A percentile compares a stretch with the other conserved stretches of the same genome.
These are phyloP conservation scores for Ranitomeya imitator DNA, from an alignment of 2,113 vertebrate genomes.

Conservation along the genomic window DNA sequence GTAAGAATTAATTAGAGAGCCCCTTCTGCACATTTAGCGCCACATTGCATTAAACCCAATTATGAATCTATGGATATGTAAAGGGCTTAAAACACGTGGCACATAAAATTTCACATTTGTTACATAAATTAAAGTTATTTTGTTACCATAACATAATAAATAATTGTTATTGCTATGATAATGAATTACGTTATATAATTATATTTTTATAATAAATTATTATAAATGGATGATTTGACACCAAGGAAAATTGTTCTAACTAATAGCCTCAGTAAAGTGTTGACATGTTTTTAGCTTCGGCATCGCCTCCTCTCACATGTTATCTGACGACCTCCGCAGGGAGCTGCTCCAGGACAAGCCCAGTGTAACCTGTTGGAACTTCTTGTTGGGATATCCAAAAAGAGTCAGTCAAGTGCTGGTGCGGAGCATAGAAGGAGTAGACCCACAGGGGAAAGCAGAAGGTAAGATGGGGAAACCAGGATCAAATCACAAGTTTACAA, in stretches of 20 bases:
- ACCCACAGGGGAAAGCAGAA: constrained; percentile 76
- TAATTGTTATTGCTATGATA: too few species aligned
- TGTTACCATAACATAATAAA: too few species aligned
- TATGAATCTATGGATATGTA: too few species aligned
- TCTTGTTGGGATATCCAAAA: constrained; percentile 83
- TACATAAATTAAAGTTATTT: too few species aligned
- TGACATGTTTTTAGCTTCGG: neutral
- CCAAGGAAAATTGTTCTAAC: too few species aligned
- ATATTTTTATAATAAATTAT: too few species aligned
- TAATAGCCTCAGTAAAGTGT: neutral
- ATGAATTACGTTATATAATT: too few species aligned
- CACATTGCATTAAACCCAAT: neutral
- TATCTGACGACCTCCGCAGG: constrained; percentile 69
- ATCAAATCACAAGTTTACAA: too few species aligned
- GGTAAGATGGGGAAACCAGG: constrained; percentile 68
- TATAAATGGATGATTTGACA: too few species aligned
- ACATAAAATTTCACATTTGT: neutral
- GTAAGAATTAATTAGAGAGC: neutral
- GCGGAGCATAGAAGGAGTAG: constrained; percentile 77
- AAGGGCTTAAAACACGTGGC: too few species aligned
- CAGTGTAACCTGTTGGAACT: constrained; percentile 77
- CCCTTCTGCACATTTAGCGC: too few species aligned
- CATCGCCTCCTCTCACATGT: neutral
- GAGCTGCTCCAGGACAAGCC: constrained; percentile 85
- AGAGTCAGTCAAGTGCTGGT: constrained; percentile 83